Conservation (phyloP, 2,888 invertebrate species). For the Drosophila falleni region DNA sequence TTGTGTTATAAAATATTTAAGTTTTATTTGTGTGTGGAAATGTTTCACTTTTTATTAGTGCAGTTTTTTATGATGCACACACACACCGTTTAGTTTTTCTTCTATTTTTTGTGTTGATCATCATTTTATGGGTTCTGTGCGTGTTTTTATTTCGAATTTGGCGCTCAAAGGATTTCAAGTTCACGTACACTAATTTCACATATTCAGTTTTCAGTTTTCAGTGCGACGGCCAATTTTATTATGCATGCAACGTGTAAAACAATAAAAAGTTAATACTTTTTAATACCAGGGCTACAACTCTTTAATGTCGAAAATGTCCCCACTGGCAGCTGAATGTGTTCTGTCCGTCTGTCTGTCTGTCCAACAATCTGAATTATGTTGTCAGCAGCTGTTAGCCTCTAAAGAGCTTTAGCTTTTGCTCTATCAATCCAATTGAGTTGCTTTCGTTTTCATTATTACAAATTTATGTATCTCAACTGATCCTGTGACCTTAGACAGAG, state of each 20-base stretch:
- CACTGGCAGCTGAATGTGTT: conserved; percentile 52
- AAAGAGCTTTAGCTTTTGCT: conserved; percentile 40
- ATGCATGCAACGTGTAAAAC: conserved; percentile 54
- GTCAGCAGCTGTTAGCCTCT: conserved; percentile 78
- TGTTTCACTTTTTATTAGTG: conserved; percentile 67
- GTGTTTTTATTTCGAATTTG: conserved; percentile 74
- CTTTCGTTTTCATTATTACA: conserved; percentile 10
- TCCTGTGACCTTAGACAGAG: conserved; percentile 11
- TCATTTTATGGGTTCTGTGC: conserved; percentile 76
- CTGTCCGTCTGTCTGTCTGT: conserved; percentile 25
- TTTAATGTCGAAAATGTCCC: conserved; percentile 58
- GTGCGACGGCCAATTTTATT: conserved; percentile 36
- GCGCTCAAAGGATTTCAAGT: conserved; percentile 82
- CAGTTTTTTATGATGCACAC: conserved; percentile 66
- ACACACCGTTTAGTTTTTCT: conserved; percentile 32
- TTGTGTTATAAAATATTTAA: conserved; percentile 44
- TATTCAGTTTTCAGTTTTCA: conserved; percentile 3
- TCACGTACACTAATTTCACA: conserved; percentile 72
- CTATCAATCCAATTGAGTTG: conserved; percentile 15
- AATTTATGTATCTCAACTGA: conserved; percentile 4
- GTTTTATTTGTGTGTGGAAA: conserved; percentile 59
- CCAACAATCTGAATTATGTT: conserved; percentile 80
- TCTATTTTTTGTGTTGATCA: conserved; percentile 37
- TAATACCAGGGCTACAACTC: conserved; percentile 71
- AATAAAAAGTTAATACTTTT: conserved; percentile 68